Conservation (phyloP, 1,140 invertebrate genomes). For the Vanessa atalanta region DNA sequence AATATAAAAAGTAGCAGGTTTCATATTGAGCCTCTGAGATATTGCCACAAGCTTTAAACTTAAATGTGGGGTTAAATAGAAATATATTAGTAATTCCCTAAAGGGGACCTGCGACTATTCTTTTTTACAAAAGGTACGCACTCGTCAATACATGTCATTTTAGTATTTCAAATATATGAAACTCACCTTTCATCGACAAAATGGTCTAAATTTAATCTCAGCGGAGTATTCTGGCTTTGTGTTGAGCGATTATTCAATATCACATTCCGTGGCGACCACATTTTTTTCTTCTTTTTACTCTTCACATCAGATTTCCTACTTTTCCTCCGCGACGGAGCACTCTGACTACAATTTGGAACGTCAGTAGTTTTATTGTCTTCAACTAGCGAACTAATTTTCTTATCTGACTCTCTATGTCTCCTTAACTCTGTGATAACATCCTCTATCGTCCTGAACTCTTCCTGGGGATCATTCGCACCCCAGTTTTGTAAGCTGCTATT, state of each 20-base stretch:
- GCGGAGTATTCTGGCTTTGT: conserved; percentile 59
- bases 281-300: conserved; percentile 65
- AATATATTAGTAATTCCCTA: no score
- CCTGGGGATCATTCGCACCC: conserved; percentile 45
- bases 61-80: no score
- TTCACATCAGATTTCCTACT: conserved; percentile 54
- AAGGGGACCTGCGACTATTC: no score
- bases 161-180: neutral
- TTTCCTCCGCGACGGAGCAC: conserved; percentile 52
- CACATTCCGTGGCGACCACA: conserved; percentile 73
- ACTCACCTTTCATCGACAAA: conserved; percentile 76
- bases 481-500: conserved; percentile 42
- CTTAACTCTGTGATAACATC: conserved; percentile 65
- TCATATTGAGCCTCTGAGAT: no score
- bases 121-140: no score
- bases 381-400: conserved; percentile 47
- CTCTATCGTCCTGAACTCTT: conserved; percentile 62
- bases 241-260: conserved; percentile 66
- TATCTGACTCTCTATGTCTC: conserved; percentile 58
- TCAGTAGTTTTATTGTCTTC: conserved; percentile 54
- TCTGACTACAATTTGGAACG: conserved; percentile 50
- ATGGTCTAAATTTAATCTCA: conserved; percentile 76
- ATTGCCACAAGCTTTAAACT: no score
- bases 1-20: no score
- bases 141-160: no score